These are phyloP conservation scores for Nymphicus hollandicus DNA, from an alignment of 2,113 vertebrate genomes.

Conservation along the genomic window DNA sequence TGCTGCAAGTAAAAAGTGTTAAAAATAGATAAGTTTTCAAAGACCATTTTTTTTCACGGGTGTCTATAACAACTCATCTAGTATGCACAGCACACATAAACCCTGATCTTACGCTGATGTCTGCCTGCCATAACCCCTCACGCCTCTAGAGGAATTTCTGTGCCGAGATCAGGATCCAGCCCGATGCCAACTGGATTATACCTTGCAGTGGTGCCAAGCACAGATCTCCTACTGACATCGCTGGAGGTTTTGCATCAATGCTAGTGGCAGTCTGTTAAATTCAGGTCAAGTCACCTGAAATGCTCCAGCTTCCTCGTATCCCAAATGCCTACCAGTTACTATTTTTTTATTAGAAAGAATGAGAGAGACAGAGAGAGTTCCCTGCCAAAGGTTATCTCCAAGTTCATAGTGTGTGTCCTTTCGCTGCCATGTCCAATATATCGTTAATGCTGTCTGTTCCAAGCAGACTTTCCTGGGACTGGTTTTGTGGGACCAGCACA, in stretches of 20 bases:
- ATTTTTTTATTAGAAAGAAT: conserved; percentile 50
- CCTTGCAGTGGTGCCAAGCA: not conserved
- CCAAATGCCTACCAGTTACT: conserved; percentile 53
- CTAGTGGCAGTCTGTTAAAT: conserved; percentile 1
- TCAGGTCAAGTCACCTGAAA: conserved; percentile 66
- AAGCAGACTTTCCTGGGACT: not conserved
- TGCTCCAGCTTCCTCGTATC: conserved; percentile 35
- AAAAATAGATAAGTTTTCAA: not conserved
- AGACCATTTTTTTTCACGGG: not conserved
- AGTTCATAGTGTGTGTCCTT: conserved; percentile 43
- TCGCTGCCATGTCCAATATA: not conserved
- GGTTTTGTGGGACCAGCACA: not conserved
- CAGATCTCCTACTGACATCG: not conserved
- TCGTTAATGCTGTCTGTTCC: not conserved
- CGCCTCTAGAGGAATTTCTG: conserved; percentile 15
- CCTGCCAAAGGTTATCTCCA: conserved; percentile 62
- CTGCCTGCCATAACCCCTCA: not conserved
- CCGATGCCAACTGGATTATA: not conserved
- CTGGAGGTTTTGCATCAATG: not conserved
- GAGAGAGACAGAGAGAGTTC: conserved; percentile 39
- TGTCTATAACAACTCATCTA: conserved; percentile 45
- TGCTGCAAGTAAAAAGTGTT: not conserved
- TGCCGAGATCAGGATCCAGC: not conserved
- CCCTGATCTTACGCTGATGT: not conserved
- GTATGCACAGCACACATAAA: conserved; percentile 44